These are phyloP conservation scores for Spodoptera litura DNA, from an alignment of 1,140 invertebrate species.

Conservation along the genomic window DNA sequence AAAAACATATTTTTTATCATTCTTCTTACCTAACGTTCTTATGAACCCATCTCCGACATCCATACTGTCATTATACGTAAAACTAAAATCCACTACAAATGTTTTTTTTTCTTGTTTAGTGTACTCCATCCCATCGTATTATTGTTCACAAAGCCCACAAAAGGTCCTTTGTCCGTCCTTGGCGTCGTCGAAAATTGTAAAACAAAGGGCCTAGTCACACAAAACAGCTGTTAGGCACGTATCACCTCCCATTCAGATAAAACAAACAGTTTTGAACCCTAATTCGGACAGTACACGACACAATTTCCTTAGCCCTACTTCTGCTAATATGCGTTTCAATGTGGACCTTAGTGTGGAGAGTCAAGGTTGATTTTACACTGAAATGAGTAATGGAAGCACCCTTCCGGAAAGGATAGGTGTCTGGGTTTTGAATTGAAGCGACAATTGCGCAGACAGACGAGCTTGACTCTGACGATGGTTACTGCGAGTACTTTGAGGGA, in stretches of 20 bases:
- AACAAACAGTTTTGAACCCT: constrained; percentile 20
- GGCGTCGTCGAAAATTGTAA: constrained; percentile 65
- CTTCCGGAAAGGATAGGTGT: constrained; percentile 61
- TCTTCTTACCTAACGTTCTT: too few relatives aligned
- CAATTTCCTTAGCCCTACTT: background rate
- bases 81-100: background rate
- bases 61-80: background rate
- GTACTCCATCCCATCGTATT: constrained; percentile 29
- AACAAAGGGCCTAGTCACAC: constrained; percentile 65
- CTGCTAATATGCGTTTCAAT: constrained; percentile 1
- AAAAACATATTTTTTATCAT: too few relatives aligned
- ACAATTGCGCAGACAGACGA: constrained; percentile 43
- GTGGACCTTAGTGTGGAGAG: constrained; percentile 18
- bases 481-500: constrained; percentile 4
- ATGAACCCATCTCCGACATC: background rate
- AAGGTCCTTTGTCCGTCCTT: constrained; percentile 54
- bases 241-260: constrained; percentile 30
- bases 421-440: constrained; percentile 63
- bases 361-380: constrained; percentile 50
- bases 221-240: constrained; percentile 75
- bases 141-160: constrained; percentile 37
- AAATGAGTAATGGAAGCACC: constrained; percentile 6
- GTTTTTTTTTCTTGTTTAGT: constrained; percentile 29
- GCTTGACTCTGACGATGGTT: constrained; percentile 37
- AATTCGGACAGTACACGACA: background rate